Conservation (phyloP, 2,888 invertebrate genomes). For the Andrena minutula region DNA sequence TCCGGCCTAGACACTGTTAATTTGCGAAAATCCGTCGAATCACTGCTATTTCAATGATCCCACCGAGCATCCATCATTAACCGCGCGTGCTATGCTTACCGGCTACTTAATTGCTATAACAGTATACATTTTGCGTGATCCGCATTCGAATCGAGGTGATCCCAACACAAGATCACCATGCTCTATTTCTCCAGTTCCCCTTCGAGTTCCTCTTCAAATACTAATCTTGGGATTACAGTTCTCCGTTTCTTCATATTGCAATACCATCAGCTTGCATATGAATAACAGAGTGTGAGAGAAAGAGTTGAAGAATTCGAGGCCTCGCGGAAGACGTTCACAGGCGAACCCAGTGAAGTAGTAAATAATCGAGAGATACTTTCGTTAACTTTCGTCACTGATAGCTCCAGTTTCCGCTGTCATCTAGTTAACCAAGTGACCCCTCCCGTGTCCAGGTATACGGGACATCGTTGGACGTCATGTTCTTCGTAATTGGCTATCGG, state of each 20-base stretch:
- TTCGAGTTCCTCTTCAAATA: too few relatives aligned
- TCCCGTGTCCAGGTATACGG: conserved; percentile 45
- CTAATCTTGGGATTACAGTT: too few relatives aligned
- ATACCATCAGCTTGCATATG: too few relatives aligned
- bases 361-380: background rate
- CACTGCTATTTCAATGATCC: conserved; percentile 65
- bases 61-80: conserved; percentile 53
- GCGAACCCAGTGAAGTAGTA: background rate
- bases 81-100: conserved; percentile 50
- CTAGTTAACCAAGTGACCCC: conserved; percentile 1
- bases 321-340: background rate
- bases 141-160: conserved; percentile 2
- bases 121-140: conserved; percentile 45
- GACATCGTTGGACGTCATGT: conserved; percentile 78
- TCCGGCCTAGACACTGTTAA: conserved; percentile 48
- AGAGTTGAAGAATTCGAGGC: background rate
- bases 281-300: background rate
- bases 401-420: background rate
- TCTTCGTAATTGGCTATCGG: conserved; percentile 81
- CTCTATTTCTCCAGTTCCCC: too few relatives aligned
- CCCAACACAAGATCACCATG: background rate
- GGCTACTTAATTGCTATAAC: conserved; percentile 50
- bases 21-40: conserved; percentile 49
- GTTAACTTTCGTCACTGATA: background rate
- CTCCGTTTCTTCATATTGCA: background rate